phyloP scores from a whole-genome alignment of 2,888 invertebrate species.

The Chaetogeoica ovagalla region DNA sequence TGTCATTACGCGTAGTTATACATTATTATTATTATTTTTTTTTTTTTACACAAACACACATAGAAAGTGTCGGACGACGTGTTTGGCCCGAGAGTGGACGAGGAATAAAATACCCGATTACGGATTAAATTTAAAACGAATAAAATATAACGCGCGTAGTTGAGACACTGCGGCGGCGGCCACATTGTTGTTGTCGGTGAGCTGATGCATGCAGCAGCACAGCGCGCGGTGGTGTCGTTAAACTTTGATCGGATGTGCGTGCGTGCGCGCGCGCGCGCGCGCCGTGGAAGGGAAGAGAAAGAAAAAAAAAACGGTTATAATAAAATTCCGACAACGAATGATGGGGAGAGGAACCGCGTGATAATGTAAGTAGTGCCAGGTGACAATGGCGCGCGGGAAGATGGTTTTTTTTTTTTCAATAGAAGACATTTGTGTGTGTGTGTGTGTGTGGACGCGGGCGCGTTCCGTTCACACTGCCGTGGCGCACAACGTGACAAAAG shows the following conservation, averaged over 20 bases:
- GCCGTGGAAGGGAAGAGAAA: background rate
- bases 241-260: conserved; percentile 48
- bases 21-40: background rate
- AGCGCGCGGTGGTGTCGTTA: conserved; percentile 53
- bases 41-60: background rate
- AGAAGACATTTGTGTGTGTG: background rate
- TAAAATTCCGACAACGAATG: conserved; percentile 53
- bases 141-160: conserved; percentile 27
- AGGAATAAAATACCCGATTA: conserved; percentile 26
- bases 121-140: conserved; percentile 40
- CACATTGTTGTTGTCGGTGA: conserved; percentile 9
- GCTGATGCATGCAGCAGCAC: too few relatives aligned
- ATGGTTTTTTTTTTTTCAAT: conserved; percentile 52
- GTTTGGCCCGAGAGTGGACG: background rate
- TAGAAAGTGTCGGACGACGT: conserved; percentile 37
- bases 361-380: conserved; percentile 49
- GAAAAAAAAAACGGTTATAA: conserved; percentile 47
- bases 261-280: background rate
- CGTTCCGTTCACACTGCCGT: conserved; percentile 22
- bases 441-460: conserved; percentile 40
- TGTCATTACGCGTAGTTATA: conserved; percentile 5
- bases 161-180: conserved; percentile 7
- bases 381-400: conserved; percentile 49
- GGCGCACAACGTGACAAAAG: conserved; percentile 19
- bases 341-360: conserved; percentile 29